These are phyloP conservation scores for Anthophora plumipes DNA, from an alignment of 2,888 invertebrate species.

Conservation along the genomic window DNA sequence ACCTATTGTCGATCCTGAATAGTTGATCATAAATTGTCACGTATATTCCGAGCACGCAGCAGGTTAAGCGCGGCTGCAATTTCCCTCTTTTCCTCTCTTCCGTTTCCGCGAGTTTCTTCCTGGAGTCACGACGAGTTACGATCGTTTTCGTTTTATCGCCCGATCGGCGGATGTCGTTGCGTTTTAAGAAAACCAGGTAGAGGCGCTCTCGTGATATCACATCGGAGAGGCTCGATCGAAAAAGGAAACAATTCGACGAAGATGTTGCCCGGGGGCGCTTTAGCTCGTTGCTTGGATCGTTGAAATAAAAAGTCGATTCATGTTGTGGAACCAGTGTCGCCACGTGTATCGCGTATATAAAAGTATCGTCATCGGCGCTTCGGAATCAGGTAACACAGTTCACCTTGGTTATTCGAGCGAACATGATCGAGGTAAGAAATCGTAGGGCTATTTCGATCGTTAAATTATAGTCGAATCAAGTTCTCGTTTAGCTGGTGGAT, in stretches of 20 bases:
- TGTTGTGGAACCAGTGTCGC: conserved; percentile 75
- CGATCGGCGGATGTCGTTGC: background rate
- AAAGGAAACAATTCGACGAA: conserved; percentile 29
- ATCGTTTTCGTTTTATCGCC: background rate
- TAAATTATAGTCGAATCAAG: background rate
- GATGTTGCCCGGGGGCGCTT: conserved; percentile 34
- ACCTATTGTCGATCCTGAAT: background rate
- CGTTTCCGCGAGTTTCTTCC: background rate
- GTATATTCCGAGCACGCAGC: too few relatives aligned
- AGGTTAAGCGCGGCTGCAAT: background rate
- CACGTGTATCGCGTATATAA: conserved; percentile 70
- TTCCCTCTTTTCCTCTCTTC: background rate
- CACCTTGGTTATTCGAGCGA: conserved; percentile 69
- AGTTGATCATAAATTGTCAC: background rate
- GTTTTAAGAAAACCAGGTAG: background rate
- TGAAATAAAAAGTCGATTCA: conserved; percentile 76
- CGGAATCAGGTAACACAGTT: conserved; percentile 74
- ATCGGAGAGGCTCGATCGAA: background rate
- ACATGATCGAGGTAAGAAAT: conserved; percentile 79
- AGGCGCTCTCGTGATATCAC: background rate
- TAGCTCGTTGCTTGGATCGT: conserved; percentile 50
- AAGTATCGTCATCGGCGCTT: conserved; percentile 71
- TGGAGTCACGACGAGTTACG: too few relatives aligned
- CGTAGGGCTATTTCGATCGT: background rate
- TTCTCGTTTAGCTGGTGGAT: too few relatives aligned